phyloP scores from a whole-genome alignment of 2,113 vertebrate genomes.

The Leucoraja erinaceus region DNA sequence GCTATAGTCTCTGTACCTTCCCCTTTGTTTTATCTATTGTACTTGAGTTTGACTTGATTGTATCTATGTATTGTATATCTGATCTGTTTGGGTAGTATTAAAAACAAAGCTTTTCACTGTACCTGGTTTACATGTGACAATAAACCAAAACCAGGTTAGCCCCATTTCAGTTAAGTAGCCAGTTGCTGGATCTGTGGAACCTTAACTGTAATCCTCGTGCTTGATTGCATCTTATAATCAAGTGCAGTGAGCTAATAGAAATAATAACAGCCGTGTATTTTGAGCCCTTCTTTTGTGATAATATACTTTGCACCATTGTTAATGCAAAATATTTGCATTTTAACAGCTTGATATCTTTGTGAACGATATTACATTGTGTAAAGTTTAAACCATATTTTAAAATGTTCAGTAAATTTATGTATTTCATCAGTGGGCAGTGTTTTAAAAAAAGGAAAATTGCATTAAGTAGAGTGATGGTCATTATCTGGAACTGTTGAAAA shows the following conservation, averaged over 20 bases:
- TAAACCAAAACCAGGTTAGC: too few species aligned
- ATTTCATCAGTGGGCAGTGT: not conserved
- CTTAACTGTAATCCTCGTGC: too few species aligned
- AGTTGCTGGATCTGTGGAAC: too few species aligned
- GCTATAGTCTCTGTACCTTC: too few species aligned
- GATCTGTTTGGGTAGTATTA: too few species aligned
- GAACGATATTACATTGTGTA: not conserved
- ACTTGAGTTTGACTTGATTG: too few species aligned
- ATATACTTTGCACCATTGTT: not conserved
- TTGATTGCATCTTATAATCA: not conserved
- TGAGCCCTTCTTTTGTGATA: not conserved
- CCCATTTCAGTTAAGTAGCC: too few species aligned
- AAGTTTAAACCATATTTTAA: not conserved
- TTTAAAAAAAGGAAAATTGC: not conserved
- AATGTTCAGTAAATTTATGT: not conserved
- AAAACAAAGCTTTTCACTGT: too few species aligned
- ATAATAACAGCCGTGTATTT: not conserved
- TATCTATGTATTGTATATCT: too few species aligned
- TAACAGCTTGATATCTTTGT: not conserved
- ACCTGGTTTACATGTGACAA: too few species aligned
- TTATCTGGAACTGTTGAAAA: constrained; percentile 1
- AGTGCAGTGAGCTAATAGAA: not conserved
- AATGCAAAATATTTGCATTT: not conserved
- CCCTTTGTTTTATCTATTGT: too few species aligned
- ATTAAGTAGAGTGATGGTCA: not conserved